Conservation (phyloP, 2,797 vertebrate species). For the Steatocranus sp. region DNA sequence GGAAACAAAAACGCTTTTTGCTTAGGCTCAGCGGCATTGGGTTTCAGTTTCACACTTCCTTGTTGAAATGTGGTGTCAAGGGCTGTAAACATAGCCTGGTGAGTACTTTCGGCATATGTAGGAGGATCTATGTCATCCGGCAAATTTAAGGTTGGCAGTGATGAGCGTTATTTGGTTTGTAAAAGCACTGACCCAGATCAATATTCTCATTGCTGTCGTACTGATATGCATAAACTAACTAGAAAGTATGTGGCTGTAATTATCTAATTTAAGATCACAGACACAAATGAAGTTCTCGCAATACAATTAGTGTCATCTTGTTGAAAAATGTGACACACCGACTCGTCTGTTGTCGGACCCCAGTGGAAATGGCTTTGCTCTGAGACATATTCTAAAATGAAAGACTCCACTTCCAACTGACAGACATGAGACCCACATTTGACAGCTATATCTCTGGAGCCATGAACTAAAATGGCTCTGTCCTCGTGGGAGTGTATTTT, state of each 20-base stretch:
- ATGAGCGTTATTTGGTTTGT: not conserved
- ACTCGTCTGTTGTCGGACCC: not conserved
- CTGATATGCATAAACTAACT: not conserved
- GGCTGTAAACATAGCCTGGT: not conserved
- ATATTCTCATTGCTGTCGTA: not conserved
- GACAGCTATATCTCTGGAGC: slow-evolving; percentile 38
- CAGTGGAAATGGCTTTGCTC: not conserved
- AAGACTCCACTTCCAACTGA: slow-evolving; percentile 3
- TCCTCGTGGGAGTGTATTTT: slow-evolving; percentile 31
- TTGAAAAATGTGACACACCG: not conserved
- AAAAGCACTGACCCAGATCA: not conserved
- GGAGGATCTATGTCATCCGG: not conserved
- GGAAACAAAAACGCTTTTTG: not conserved
- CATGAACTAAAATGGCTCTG: slow-evolving; percentile 47
- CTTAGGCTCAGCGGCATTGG: not conserved
- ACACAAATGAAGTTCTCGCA: not conserved
- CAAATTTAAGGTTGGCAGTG: not conserved
- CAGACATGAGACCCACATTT: slow-evolving; percentile 26
- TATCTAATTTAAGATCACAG: slow-evolving; percentile 1
- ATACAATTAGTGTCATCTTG: not conserved
- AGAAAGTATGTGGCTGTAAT: not conserved
- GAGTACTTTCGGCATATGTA: not conserved
- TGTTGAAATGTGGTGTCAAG: not conserved
- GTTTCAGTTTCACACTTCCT: slow-evolving; percentile 12
- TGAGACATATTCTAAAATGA: slow-evolving; percentile 33